Evolutionary conservation across 2,888 invertebrate genomes (phyloP).

Genomic region (Mythimna loreyi): DNA sequence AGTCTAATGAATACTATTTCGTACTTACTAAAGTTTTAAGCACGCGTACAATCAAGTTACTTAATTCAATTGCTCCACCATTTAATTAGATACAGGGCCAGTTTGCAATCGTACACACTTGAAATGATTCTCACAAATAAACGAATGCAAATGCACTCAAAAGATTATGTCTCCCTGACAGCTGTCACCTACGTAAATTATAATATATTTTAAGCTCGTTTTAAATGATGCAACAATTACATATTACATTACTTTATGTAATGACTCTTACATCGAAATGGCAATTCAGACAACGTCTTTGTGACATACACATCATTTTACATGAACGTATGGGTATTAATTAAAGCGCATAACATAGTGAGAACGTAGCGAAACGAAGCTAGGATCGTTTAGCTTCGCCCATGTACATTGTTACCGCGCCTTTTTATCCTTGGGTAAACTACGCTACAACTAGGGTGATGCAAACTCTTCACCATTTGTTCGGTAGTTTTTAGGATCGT

Average conservation of each 20-base stretch:
- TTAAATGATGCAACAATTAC: conserved; percentile 56
- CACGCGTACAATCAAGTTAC: background rate
- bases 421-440: background rate
- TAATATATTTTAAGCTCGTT: conserved; percentile 27
- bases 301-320: conserved; percentile 58
- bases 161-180: conserved; percentile 41
- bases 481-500: too few relatives aligned
- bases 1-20: background rate
- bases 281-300: conserved; percentile 39
- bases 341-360: background rate
- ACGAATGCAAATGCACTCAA: conserved; percentile 44
- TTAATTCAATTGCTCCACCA: conserved; percentile 8
- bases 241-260: conserved; percentile 42
- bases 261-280: conserved; percentile 28
- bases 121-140: conserved; percentile 21
- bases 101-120: background rate
- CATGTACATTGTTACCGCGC: background rate
- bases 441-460: too few relatives aligned
- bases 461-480: too few relatives aligned
- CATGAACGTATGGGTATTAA: conserved; percentile 20
- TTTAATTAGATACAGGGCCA: background rate
- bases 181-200: conserved; percentile 57
- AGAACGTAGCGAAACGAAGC: background rate
- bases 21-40: background rate
- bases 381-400: background rate